phyloP scores from a whole-genome alignment of 2,113 vertebrate species.

The Dermatemys mawii region DNA sequence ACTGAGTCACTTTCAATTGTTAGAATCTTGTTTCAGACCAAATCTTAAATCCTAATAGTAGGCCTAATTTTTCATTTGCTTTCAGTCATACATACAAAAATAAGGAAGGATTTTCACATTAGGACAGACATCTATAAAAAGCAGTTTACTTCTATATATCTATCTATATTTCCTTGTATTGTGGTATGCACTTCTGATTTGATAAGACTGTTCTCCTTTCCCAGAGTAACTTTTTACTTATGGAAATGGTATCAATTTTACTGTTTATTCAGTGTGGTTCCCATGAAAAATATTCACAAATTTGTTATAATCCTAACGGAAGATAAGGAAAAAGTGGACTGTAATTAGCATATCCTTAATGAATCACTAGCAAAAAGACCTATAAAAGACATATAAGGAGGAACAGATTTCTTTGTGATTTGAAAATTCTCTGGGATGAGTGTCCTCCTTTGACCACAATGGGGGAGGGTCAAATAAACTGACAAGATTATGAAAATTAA shows the following conservation, averaged over 20 bases:
- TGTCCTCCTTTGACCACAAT: neutral
- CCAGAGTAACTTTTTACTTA: conserved; percentile 9
- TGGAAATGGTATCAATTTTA: neutral
- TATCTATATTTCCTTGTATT: neutral
- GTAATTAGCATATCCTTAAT: neutral
- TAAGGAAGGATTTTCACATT: conserved; percentile 61
- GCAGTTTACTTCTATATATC: conserved; percentile 9
- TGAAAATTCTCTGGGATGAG: neutral
- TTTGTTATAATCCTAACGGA: neutral
- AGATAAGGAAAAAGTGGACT: neutral
- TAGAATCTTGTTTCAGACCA: conserved; percentile 36
- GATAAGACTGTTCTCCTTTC: neutral
- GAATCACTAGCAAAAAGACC: neutral
- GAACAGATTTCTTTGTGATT: neutral
- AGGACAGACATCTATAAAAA: conserved; percentile 53
- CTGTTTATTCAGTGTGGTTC: conserved; percentile 15
- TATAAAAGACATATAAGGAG: neutral
- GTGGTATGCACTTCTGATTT: neutral
- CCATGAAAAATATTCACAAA: conserved; percentile 12
- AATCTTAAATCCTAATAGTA: conserved; percentile 8
- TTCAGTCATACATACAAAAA: conserved; percentile 54
- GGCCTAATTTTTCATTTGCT: conserved; percentile 18
- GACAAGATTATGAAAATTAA: neutral
- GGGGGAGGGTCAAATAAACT: neutral
- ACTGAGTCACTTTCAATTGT: conserved; percentile 23